Percentiles rank a stretch among this genome's conserved stretches.
Evolutionary conservation across 2,797 vertebrate species (phyloP).

Genomic region (Hemibagrus guttatus): DNA sequence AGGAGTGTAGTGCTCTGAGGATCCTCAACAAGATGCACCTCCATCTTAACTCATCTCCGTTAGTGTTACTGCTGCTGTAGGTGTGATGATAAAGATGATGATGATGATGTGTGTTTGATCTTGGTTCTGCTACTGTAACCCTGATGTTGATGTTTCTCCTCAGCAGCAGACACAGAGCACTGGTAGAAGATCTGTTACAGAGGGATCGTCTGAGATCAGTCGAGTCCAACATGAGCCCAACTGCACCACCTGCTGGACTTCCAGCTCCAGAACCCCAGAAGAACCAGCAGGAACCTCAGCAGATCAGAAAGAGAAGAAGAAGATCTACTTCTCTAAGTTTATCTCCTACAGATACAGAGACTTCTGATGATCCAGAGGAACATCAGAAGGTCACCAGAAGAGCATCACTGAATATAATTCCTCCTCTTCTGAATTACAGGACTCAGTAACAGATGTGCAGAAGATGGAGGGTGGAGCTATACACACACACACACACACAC

Average conservation of each 20-base stretch:
- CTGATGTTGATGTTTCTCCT: background rate
- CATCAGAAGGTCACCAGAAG: background rate
- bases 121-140: background rate
- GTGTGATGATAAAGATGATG: background rate
- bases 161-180: background rate
- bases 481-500: no score
- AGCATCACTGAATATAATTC: background rate
- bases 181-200: background rate
- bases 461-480: no score
- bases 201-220: background rate
- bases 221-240: no score
- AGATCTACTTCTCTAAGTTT: background rate
- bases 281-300: background rate
- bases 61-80: no score
- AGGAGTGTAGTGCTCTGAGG: no score
- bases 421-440: background rate
- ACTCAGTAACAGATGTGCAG: background rate
- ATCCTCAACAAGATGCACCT: no score
- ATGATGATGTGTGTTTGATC: background rate
- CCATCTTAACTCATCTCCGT: no score
- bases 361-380: background rate
- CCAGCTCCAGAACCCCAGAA: background rate
- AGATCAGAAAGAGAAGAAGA: background rate
- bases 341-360: background rate
- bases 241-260: background rate